Evolutionary conservation across 2,888 invertebrate genomes (phyloP), one percentile per base, ranked within the genome.

Genomic region (Neocrepidodera transversa): DNA sequence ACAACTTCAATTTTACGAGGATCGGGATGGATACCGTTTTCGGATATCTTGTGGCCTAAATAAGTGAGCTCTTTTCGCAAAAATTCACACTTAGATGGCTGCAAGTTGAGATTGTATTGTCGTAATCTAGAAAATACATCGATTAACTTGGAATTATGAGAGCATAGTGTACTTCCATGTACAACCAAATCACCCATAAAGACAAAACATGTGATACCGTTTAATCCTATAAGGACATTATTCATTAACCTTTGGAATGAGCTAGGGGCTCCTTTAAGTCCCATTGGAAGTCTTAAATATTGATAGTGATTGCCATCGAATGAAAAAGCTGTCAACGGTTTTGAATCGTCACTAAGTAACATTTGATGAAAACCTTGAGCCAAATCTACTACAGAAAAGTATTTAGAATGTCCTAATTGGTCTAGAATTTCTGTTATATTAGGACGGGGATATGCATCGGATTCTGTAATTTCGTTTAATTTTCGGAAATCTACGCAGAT

Each of bases 351-450:
- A 14, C 58, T 51, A 13, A 64, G 11, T 18, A 32, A 14, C 7
- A 68, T 64, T 49, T 67, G 36, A 56, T 79, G 78, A 62, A 74
- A 79, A 0, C 78, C 78, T 2, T 69, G 69, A 1, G 76, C 72
- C n/a, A 79, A 50, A 62, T 78, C 79, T 23, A 79, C 26, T 0
- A 73, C 75, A 1, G 75, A 70, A 50, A 78, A 79, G 62, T 76
- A 78, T 54, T 68, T 68, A 1, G 74, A 65, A 54, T 72, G 68
- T 26, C 76, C 75, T 51, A 79, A 53, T 63, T 77, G 73, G 53
- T 76, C 73, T 10, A 78, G 57, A 42, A 79, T 77, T 36, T 76
- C 73, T 1, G 65, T 58, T 3, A 78, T 78, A 55, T 74, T 74
- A 0, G 77, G 76, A 17, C 78, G 59, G 2, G 77, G 76, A 58